Percentiles rank a stretch among this genome's conserved stretches.
These are phyloP conservation scores for Indri indri DNA, from an alignment of 2,113 vertebrate species.

Conservation along the genomic window DNA sequence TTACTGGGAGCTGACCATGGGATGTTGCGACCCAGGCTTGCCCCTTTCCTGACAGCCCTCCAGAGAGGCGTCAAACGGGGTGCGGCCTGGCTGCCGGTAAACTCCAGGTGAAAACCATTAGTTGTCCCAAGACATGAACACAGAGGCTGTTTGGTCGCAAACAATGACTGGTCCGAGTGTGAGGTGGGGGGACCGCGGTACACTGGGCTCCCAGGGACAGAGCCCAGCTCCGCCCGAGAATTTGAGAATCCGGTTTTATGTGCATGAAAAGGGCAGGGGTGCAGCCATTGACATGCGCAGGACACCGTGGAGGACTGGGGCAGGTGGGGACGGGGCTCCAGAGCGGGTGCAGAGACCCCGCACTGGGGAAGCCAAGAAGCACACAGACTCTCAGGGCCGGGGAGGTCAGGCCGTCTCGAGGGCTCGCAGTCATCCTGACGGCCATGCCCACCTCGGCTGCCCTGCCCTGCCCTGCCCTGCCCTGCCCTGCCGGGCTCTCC, in stretches of 20 bases:
- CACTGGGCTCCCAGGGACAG: too few species aligned
- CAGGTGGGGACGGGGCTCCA: neutral
- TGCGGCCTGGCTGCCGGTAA: neutral
- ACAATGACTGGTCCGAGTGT: neutral
- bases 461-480: too few species aligned
- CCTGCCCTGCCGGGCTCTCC: accelerated
- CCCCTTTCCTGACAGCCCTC: neutral
- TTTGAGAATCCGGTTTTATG: too few species aligned
- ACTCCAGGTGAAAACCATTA: neutral
- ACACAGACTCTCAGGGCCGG: neutral
- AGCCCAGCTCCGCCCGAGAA: too few species aligned
- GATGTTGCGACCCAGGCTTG: neutral
- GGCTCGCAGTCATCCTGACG: neutral
- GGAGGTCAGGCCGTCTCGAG: accelerated
- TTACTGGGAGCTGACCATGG: accelerated
- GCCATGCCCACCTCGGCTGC: too few species aligned
- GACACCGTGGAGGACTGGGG: accelerated
- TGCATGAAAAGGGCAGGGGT: too few species aligned
- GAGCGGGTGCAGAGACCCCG: accelerated
- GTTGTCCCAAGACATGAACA: accelerated
- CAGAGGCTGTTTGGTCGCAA: neutral
- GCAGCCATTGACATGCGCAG: accelerated
- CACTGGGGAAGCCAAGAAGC: accelerated
- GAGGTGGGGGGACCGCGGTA: accelerated
- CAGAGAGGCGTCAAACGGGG: neutral